Percentiles rank a stretch among this genome's conserved stretches.
These are phyloP conservation scores for Catalaphyllia jardinei DNA, from an alignment of 64 coral and sea anemone species.

Conservation along the genomic window DNA sequence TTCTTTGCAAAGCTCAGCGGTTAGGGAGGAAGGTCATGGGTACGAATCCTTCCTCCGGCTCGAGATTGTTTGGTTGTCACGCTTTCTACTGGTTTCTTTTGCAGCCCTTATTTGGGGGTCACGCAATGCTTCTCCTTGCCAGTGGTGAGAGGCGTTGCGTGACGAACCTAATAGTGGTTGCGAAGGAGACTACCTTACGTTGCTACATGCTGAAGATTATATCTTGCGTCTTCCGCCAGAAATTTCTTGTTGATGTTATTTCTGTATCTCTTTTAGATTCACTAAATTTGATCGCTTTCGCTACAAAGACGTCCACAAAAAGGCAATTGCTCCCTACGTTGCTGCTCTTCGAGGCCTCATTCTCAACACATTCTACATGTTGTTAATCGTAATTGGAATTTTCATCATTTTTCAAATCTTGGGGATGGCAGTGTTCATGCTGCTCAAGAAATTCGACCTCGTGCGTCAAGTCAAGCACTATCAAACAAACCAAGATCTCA, in stretches of 20 bases:
- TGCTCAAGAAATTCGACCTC: slow-evolving; percentile 61
- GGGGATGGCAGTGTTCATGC: slow-evolving; percentile 51
- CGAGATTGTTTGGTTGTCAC: too few relatives aligned
- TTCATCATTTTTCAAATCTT: slow-evolving; percentile 46
- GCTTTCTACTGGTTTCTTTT: too few relatives aligned
- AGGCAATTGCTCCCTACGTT: slow-evolving; percentile 58
- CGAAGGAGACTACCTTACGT: too few relatives aligned
- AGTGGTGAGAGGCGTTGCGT: too few relatives aligned
- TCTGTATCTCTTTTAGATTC: slow-evolving; percentile 52
- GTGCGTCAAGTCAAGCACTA: slow-evolving; percentile 79
- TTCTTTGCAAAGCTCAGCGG: too few relatives aligned
- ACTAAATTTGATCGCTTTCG: slow-evolving; percentile 78
- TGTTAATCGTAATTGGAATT: slow-evolving; percentile 56
- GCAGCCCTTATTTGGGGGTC: too few relatives aligned
- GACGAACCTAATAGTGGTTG: too few relatives aligned
- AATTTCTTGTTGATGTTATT: not conserved
- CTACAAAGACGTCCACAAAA: slow-evolving; percentile 71
- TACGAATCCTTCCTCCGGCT: too few relatives aligned
- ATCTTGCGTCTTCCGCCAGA: too few relatives aligned
- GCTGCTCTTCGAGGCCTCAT: slow-evolving; percentile 45
- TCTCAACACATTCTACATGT: slow-evolving; percentile 75
- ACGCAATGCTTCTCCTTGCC: too few relatives aligned
- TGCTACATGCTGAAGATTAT: too few relatives aligned
- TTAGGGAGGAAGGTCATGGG: too few relatives aligned
- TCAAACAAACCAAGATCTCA: slow-evolving; percentile 41